Conservation (phyloP, 2,113 vertebrate genomes). For the Pachycephala philippinensis region DNA sequence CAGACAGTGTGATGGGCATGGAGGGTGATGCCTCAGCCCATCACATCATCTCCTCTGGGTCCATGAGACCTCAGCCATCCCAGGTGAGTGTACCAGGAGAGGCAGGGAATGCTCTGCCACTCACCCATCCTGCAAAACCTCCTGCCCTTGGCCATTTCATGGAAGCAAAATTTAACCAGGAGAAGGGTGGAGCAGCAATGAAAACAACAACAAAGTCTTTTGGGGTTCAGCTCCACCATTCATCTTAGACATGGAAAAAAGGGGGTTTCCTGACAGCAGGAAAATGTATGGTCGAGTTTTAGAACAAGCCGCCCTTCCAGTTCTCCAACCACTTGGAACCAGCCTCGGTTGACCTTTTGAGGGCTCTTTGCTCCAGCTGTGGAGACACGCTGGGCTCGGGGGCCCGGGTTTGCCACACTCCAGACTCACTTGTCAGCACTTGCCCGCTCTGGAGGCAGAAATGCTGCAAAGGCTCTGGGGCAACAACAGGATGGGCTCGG, state of each 20-base stretch:
- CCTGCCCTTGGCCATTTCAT: background rate
- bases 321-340: background rate
- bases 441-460: background rate
- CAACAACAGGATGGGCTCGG: accelerated
- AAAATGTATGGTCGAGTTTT: background rate
- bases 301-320: background rate
- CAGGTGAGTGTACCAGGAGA: background rate
- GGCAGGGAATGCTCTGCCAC: background rate
- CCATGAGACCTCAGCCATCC: background rate
- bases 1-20: background rate
- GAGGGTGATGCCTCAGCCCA: background rate
- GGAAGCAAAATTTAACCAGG: background rate
- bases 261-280: slow-evolving; percentile 36
- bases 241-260: slow-evolving; percentile 1
- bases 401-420: background rate
- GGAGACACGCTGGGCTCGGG: background rate
- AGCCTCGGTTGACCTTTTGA: background rate
- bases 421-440: background rate
- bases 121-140: background rate
- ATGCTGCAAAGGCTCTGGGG: accelerated
- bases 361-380: background rate
- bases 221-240: slow-evolving; percentile 3
- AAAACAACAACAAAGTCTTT: background rate
- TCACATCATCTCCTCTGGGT: background rate
- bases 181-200: background rate